Conservation (phyloP, 2,797 vertebrate species). For the Poecilia wingei region DNA sequence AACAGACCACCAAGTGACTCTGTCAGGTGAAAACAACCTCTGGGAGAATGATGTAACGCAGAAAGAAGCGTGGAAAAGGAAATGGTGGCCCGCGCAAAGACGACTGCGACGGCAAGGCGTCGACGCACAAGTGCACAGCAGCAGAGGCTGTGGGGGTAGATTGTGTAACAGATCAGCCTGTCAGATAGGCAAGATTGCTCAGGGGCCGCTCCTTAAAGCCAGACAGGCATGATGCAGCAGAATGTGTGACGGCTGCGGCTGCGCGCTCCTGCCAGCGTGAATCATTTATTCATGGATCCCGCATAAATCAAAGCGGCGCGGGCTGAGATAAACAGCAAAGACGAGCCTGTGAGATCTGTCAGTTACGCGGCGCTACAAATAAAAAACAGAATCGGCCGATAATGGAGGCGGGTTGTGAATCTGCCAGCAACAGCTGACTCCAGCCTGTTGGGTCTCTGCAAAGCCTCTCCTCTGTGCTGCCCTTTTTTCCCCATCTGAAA, state of each 20-base stretch:
- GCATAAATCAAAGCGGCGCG: conserved; percentile 43
- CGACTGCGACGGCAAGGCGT: background rate
- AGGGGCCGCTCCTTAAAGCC: conserved; percentile 42
- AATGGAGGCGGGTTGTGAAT: conserved; percentile 24
- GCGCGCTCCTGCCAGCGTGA: conserved; percentile 39
- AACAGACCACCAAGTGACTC: conserved; percentile 38
- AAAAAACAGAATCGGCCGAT: conserved; percentile 29
- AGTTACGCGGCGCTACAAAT: conserved; percentile 45
- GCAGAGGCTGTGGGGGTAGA: conserved; percentile 21
- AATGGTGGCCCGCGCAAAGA: conserved; percentile 3
- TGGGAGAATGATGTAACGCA: conserved; percentile 49
- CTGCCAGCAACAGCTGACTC: conserved; percentile 38
- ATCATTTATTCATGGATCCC: conserved; percentile 64
- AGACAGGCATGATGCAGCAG: conserved; percentile 70
- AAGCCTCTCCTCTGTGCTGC: conserved; percentile 2
- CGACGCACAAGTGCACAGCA: conserved; percentile 4
- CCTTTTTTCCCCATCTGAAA: conserved; percentile 20
- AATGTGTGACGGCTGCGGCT: conserved; percentile 65
- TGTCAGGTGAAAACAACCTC: conserved; percentile 57
- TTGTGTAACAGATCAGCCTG: conserved; percentile 57
- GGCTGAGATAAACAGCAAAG: conserved; percentile 46
- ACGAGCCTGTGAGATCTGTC: conserved; percentile 57
- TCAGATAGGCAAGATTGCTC: conserved; percentile 38
- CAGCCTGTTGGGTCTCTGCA: conserved; percentile 3
- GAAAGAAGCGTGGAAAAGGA: background rate